These are phyloP conservation scores for Naja naja DNA, from an alignment of 2,113 vertebrate species.

Conservation along the genomic window DNA sequence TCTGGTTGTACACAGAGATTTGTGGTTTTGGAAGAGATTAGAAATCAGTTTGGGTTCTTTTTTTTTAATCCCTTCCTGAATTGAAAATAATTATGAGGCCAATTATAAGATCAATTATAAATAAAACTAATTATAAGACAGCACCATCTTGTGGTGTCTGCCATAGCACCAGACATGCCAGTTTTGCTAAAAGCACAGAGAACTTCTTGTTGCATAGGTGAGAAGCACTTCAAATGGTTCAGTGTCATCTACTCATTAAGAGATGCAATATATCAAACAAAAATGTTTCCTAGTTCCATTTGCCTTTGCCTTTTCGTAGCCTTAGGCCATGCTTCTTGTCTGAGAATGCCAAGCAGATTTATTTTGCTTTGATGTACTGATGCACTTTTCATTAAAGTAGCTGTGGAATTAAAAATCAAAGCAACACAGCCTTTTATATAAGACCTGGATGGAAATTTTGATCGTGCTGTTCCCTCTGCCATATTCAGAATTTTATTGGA, in stretches of 20 bases:
- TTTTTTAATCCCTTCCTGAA: neutral
- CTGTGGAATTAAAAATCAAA: neutral
- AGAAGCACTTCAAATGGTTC: neutral
- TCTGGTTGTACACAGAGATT: neutral
- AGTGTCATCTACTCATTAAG: neutral
- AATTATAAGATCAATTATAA: neutral
- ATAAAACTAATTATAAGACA: conserved; percentile 9
- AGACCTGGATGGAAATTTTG: neutral
- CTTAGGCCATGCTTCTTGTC: neutral
- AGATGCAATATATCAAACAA: neutral
- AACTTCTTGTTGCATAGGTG: neutral
- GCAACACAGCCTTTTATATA: neutral
- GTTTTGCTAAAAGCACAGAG: neutral
- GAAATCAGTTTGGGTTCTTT: neutral
- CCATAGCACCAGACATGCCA: neutral
- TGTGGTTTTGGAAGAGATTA: neutral
- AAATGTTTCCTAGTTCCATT: neutral
- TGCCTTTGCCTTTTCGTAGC: neutral
- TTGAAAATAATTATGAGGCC: neutral
- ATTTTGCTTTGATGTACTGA: neutral
- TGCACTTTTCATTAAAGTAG: neutral
- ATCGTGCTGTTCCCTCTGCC: neutral
- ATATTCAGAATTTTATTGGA: neutral
- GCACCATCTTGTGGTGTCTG: conserved; percentile 7
- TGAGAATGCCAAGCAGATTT: neutral